A percentile compares a stretch with the other conserved stretches of the same genome.
Evolutionary conservation across 2,113 vertebrate genomes (phyloP).

Genomic region (Pygoscelis antarcticus): DNA sequence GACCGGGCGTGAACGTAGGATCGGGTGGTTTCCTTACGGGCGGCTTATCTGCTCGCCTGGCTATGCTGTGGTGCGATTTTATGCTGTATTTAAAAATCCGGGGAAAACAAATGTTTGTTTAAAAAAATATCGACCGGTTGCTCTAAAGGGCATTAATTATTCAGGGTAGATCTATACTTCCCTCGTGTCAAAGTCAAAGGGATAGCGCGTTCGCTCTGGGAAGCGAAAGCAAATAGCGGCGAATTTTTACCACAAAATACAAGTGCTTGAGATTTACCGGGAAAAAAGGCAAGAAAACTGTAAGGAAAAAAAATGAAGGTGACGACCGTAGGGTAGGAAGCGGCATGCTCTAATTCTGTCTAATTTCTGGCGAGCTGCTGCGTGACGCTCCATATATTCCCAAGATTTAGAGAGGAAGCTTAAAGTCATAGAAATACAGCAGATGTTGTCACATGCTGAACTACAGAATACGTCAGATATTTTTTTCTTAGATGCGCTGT

Average conservation of each 20-base stretch:
- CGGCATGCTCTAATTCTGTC: neutral
- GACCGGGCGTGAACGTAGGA: neutral
- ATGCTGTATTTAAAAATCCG: slow-evolving; percentile 37
- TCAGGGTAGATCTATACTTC: slow-evolving; percentile 34
- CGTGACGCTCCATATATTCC: neutral
- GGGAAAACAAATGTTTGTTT: slow-evolving; percentile 49
- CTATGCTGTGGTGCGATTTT: neutral
- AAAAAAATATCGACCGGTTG: slow-evolving; percentile 15
- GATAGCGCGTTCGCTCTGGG: neutral
- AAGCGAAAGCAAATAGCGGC: neutral
- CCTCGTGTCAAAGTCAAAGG: slow-evolving; percentile 16
- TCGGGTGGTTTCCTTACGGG: neutral
- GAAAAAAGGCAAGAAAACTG: neutral
- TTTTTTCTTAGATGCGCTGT: neutral
- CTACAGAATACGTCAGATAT: neutral
- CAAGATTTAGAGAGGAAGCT: neutral
- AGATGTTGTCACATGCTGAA: neutral
- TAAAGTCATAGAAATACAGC: neutral
- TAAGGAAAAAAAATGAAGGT: neutral
- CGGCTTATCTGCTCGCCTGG: neutral
- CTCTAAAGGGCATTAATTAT: slow-evolving; percentile 42
- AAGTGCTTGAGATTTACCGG: neutral
- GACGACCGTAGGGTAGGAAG: neutral
- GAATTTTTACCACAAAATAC: neutral
- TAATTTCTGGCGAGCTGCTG: neutral